Evolutionary conservation across 2,888 invertebrate genomes (phyloP).

Genomic region (Drosophila neotestacea): DNA sequence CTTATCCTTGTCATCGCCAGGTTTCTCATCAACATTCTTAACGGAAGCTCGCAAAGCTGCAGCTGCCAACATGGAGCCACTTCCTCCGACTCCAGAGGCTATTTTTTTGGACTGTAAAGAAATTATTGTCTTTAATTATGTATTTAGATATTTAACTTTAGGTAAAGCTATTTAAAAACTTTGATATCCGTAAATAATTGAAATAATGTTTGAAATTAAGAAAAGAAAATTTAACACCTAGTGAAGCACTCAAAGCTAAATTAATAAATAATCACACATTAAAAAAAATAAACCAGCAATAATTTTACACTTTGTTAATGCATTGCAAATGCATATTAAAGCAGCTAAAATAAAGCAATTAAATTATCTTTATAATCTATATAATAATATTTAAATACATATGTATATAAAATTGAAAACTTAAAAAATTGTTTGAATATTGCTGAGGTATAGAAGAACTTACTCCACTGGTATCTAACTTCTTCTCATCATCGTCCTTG

Average conservation of each 20-base stretch:
- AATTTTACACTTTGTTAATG: no score
- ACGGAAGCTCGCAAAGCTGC: conserved; percentile 66
- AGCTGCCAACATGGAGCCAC: conserved; percentile 53
- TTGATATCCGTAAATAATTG: no score
- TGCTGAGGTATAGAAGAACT: not conserved
- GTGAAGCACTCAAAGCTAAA: no score
- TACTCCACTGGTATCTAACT: conserved; percentile 55
- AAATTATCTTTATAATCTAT: no score
- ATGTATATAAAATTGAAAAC: not conserved
- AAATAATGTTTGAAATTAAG: no score
- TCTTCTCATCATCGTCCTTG: conserved; percentile 46
- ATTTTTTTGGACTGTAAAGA: conserved; percentile 53
- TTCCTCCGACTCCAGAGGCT: conserved; percentile 17
- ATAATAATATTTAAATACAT: not conserved
- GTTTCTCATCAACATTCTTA: conserved; percentile 60
- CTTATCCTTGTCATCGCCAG: conserved; percentile 29
- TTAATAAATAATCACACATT: no score
- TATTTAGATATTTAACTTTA: not conserved
- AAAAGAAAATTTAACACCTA: no score
- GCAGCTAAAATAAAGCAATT: no score
- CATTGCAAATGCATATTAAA: no score
- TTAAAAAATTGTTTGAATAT: not conserved
- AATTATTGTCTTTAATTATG: not conserved
- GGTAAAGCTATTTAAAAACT: no score
- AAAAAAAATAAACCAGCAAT: no score